A percentile compares a stretch with the other conserved stretches of the same genome.
Conservation (phyloP, 2,888 invertebrate species). For the Oxytorus armatus region DNA sequence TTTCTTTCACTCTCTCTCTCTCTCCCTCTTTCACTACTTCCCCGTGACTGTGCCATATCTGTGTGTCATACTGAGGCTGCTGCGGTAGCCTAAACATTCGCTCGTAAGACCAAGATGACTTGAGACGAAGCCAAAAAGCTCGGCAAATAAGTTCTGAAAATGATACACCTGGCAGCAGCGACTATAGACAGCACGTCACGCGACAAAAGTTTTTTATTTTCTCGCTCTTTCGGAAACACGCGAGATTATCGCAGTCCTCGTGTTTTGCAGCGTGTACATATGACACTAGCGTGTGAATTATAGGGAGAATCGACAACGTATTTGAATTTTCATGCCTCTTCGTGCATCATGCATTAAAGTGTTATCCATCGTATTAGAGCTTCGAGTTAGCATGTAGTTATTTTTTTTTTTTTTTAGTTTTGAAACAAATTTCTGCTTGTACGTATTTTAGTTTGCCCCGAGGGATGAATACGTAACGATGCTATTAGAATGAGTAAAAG, state of each 20-base stretch:
- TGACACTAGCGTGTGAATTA: neutral
- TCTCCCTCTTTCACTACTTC: constrained; percentile 23
- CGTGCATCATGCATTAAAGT: neutral
- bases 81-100: constrained; percentile 80
- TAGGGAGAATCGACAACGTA: neutral
- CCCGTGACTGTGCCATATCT: constrained; percentile 52
- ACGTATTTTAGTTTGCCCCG: neutral
- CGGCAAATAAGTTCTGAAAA: constrained; percentile 73
- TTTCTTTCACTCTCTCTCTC: constrained; percentile 16
- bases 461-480: constrained; percentile 7
- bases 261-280: constrained; percentile 13
- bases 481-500: constrained; percentile 6
- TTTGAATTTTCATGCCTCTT: neutral
- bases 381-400: neutral
- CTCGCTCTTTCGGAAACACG: neutral
- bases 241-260: constrained; percentile 9
- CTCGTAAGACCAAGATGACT: constrained; percentile 69
- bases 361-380: neutral
- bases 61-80: constrained; percentile 47
- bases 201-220: constrained; percentile 43
- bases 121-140: constrained; percentile 81
- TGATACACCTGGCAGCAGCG: constrained; percentile 79
- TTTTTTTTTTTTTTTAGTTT: constrained; percentile 2
- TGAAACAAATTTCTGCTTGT: neutral
- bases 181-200: constrained; percentile 24